Conservation (phyloP, 2,113 vertebrate genomes). For the Nerophis lumbriciformis region DNA sequence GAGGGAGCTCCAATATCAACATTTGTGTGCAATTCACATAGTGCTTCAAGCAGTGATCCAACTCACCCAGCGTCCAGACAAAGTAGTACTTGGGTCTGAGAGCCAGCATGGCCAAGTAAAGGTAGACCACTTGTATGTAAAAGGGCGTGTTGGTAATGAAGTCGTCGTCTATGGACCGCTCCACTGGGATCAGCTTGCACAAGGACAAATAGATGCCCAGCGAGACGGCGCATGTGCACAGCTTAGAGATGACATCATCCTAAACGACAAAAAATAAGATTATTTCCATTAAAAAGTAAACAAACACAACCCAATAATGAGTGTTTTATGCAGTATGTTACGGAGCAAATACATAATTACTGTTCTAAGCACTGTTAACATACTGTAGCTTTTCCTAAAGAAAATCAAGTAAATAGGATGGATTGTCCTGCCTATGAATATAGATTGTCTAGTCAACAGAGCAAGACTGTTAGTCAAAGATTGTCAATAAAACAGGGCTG, state of each 20-base stretch:
- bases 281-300: background rate
- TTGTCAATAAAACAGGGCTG: too few species aligned
- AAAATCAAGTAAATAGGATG: too few species aligned
- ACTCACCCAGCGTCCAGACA: constrained; percentile 95
- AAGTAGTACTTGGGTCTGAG: constrained; percentile 98
- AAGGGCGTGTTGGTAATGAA: constrained; percentile 82
- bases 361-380: too few species aligned
- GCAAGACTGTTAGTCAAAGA: too few species aligned
- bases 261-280: constrained; percentile 44
- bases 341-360: too few species aligned
- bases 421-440: too few species aligned
- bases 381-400: too few species aligned
- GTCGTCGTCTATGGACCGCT: constrained; percentile 78
- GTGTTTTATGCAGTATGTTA: too few species aligned
- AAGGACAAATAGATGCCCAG: constrained; percentile 84
- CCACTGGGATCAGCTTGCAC: constrained; percentile 81
- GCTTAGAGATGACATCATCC: constrained; percentile 85
- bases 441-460: too few species aligned
- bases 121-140: constrained; percentile 80
- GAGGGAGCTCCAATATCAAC: constrained; percentile 50
- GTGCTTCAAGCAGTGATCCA: background rate
- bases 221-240: constrained; percentile 84
- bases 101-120: constrained; percentile 89
- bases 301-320: background rate
- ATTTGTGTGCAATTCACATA: background rate